Evolutionary conservation across 2,797 vertebrate genomes (phyloP).

Genomic region (Pygocentrus nattereri): DNA sequence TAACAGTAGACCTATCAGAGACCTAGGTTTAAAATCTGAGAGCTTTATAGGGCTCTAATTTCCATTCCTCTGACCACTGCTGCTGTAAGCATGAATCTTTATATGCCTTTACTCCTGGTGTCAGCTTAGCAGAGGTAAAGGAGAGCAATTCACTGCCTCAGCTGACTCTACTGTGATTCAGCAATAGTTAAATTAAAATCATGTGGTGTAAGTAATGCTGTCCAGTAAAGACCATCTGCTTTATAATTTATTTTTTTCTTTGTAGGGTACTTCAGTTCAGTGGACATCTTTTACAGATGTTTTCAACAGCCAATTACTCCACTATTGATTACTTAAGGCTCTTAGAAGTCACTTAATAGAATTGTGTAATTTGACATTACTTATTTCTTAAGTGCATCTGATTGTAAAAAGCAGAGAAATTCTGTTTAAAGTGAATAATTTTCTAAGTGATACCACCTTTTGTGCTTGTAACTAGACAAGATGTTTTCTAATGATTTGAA

Average conservation of each 20-base stretch:
- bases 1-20: not conserved
- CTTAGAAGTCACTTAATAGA: too few species aligned
- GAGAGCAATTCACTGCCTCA: conserved; percentile 1
- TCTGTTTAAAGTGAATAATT: too few species aligned
- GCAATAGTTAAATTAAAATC: not conserved
- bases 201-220: not conserved
- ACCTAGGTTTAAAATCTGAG: not conserved
- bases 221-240: not conserved
- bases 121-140: not conserved
- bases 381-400: too few species aligned
- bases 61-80: not conserved
- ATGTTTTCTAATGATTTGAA: too few species aligned
- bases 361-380: too few species aligned
- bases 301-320: not conserved
- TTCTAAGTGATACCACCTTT: too few species aligned
- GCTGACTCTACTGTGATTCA: conserved; percentile 10
- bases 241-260: not conserved
- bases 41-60: conserved; percentile 1
- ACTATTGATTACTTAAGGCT: not conserved
- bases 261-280: not conserved
- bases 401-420: too few species aligned
- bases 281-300: not conserved
- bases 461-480: too few species aligned
- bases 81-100: not conserved
- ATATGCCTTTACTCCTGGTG: conserved; percentile 7